These are phyloP conservation scores for Loriculus beryllinus DNA, from an alignment of 2,797 vertebrate genomes.

Conservation along the genomic window DNA sequence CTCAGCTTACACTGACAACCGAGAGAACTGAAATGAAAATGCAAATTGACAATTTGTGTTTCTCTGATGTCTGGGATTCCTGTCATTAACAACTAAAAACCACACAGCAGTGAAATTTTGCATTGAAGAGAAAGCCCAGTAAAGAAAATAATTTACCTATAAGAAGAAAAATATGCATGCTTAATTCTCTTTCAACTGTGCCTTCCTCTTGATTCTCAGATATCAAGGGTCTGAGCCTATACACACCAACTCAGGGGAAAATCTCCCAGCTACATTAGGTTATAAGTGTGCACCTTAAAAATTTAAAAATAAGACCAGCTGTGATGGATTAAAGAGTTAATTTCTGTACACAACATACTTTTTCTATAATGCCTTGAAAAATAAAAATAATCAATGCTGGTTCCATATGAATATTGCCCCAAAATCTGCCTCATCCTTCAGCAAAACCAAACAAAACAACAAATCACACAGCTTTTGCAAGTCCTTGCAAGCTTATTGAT, in stretches of 20 bases:
- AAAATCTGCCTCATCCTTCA: background rate
- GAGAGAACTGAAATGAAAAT: conserved; percentile 36
- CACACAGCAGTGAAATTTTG: conserved; percentile 7
- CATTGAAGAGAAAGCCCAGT: background rate
- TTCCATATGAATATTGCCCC: background rate
- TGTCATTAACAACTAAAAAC: conserved; percentile 28
- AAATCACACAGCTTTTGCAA: background rate
- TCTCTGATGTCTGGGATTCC: conserved; percentile 9
- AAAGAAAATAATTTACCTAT: background rate
- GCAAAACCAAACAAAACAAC: background rate
- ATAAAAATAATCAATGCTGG: background rate
- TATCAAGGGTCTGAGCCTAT: background rate
- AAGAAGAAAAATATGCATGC: background rate
- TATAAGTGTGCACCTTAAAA: background rate
- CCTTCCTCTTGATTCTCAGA: background rate
- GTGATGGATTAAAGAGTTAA: background rate
- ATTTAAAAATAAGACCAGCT: background rate
- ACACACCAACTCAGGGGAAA: background rate
- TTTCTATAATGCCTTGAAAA: background rate
- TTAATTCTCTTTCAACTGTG: background rate
- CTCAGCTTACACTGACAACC: conserved; percentile 35
- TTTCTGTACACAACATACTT: background rate
- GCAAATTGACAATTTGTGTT: background rate
- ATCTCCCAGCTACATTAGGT: background rate
- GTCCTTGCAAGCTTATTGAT: background rate